Evolutionary conservation across 1,140 invertebrate species (phyloP), one percentile per base, ranked within the genome.

Genomic region (Brachystomella parvula): DNA sequence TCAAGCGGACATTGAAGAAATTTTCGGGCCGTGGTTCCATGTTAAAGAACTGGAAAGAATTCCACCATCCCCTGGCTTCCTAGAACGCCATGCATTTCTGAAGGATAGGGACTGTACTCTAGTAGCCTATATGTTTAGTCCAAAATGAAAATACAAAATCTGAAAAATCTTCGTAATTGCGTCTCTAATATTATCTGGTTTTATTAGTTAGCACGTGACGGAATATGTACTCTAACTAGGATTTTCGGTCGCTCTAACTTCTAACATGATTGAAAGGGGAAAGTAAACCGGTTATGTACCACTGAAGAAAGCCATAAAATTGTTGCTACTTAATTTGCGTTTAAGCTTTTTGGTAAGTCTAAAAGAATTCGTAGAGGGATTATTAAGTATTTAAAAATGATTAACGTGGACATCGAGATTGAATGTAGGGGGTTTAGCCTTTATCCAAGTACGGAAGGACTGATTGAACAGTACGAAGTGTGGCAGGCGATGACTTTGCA

Each of bases 11-110:
- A 66, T 65, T 26, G 24, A 30, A 21, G 61, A 59, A 21, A 49
- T 58, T 26, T 67, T 58, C 26, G 63, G n/a, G 29, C 24, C 1
- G 12, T 68, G 63, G 66, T 47, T 35, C 29, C 21, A 65, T 53
- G 57, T 64, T 26, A 32, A 35, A 31, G 12, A 9, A 15, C 21
- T 59, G 3, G 12, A 28, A 12, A 59, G 9, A 12, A 15, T 29
- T 12, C 49, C 49, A 17, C 9, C 21, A 6, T 17, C 49, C 24
- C 6, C 49, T 6, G 3, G 24, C 12, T 53, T 53, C 49, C 49
- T 53, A 15, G 49, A 53, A 26, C 49, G 24, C 21, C 21, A 15
- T 24, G 3, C 9, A 15, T 26, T 17, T 26, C 49, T 53, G 12
- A 26, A 53, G 24, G 24, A 53, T 26, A 24, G 12, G 24, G 15